These are phyloP conservation scores for Calephelis nemesis DNA, from an alignment of 1,140 invertebrate species.

Conservation along the genomic window DNA sequence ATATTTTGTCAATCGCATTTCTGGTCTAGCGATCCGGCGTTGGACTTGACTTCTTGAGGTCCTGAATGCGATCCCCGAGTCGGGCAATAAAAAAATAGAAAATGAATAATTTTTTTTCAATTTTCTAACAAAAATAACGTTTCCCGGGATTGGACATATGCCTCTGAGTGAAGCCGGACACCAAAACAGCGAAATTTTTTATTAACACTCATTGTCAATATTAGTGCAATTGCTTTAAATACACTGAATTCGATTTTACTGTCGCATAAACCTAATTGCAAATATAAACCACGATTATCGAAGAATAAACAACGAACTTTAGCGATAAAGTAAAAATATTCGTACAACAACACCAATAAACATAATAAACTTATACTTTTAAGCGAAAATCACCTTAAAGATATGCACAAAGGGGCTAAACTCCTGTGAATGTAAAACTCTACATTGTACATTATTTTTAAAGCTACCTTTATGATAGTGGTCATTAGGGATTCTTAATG, in stretches of 20 bases:
- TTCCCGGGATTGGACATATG: too few species aligned
- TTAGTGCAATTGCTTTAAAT: background rate
- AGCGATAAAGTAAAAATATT: conserved; percentile 11
- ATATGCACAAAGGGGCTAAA: background rate
- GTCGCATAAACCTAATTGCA: conserved; percentile 12
- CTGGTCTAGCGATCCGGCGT: too few species aligned
- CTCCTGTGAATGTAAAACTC: background rate
- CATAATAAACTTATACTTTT: background rate
- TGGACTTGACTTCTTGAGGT: too few species aligned
- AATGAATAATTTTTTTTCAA: too few species aligned
- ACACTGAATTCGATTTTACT: background rate
- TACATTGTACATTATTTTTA: conserved; percentile 15
- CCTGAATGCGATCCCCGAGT: too few species aligned
- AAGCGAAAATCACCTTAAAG: background rate
- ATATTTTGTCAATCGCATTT: too few species aligned
- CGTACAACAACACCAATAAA: background rate
- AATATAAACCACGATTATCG: conserved; percentile 4
- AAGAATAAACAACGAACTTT: conserved; percentile 11
- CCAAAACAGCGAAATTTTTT: background rate
- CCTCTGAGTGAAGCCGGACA: too few species aligned
- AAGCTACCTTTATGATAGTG: conserved; percentile 21
- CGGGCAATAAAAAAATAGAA: too few species aligned
- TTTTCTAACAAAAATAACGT: too few species aligned
- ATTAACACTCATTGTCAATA: background rate
- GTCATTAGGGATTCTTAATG: conserved; percentile 29